A percentile compares a stretch with the other conserved stretches of the same genome.
phyloP scores from a whole-genome alignment of 2,113 vertebrate genomes.

The Rattus rattus region DNA sequence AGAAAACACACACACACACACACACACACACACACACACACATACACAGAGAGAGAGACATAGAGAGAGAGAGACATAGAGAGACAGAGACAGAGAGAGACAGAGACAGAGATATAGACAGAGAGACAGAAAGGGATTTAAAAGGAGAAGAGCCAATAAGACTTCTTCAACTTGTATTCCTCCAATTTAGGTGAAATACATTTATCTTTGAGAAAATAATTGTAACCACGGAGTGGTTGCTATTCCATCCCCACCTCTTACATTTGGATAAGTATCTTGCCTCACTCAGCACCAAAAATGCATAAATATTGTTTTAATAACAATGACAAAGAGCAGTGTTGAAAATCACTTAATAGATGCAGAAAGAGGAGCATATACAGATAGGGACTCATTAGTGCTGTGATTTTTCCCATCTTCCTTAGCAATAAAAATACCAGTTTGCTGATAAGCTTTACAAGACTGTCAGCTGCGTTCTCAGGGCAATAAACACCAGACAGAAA shows the following conservation, averaged over 20 bases:
- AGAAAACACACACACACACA: too few relatives aligned
- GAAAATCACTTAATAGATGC: not conserved
- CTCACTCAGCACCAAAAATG: not conserved
- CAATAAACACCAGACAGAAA: not conserved
- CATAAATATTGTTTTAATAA: not conserved
- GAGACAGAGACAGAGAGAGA: accelerated
- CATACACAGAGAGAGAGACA: not conserved
- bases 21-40: too few relatives aligned
- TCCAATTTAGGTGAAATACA: not conserved
- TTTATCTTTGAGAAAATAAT: not conserved
- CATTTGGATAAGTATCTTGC: not conserved
- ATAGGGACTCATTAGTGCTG: not conserved
- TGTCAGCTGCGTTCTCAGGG: not conserved
- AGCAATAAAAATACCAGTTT: not conserved
- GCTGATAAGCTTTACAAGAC: not conserved
- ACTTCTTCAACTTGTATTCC: not conserved
- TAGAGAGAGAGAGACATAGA: accelerated
- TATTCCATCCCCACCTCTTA: too few relatives aligned
- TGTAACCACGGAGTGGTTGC: not conserved
- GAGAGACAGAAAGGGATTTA: accelerated
- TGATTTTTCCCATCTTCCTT: not conserved
- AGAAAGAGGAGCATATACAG: not conserved
- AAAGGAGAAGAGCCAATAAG: not conserved
- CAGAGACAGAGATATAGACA: not conserved
- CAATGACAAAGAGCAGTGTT: not conserved